Evolutionary conservation across 2,113 vertebrate genomes (phyloP).

Genomic region (Coryphaenoides rupestris): DNA sequence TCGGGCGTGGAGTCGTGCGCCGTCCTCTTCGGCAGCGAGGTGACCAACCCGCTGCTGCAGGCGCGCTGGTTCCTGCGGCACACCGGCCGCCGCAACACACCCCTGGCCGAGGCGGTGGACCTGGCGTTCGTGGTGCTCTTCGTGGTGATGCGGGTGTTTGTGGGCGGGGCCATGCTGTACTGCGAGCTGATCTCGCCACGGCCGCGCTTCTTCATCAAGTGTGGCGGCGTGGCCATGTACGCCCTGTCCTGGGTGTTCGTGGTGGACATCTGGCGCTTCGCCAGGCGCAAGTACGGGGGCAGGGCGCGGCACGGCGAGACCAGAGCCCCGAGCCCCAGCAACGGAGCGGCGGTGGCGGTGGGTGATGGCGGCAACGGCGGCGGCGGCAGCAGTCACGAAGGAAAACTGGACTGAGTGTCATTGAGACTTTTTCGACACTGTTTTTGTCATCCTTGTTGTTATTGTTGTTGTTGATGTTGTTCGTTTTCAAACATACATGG

Average conservation of each 20-base stretch:
- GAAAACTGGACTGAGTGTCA: constrained; percentile 60
- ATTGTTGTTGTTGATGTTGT: neutral
- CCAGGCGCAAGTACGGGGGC: constrained; percentile 78
- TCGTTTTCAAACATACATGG: neutral
- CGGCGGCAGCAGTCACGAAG: constrained; percentile 67
- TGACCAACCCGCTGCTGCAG: constrained; percentile 94
- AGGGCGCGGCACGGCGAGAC: constrained; percentile 37
- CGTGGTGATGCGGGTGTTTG: constrained; percentile 83
- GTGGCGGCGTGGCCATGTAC: constrained; percentile 90
- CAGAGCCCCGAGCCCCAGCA: constrained; percentile 58
- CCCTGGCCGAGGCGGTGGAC: constrained; percentile 82
- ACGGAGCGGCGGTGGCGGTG: constrained; percentile 30
- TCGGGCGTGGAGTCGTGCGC: constrained; percentile 88
- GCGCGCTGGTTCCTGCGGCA: constrained; percentile 94
- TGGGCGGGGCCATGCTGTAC: constrained; percentile 90
- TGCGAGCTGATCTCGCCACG: constrained; percentile 86
- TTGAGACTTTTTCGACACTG: neutral
- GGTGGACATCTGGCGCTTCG: constrained; percentile 88
- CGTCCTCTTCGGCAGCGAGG: constrained; percentile 92
- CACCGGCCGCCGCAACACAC: constrained; percentile 77
- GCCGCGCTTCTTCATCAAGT: constrained; percentile 90
- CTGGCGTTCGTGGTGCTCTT: constrained; percentile 88
- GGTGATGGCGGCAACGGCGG: too few relatives aligned
- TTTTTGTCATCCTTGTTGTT: neutral
- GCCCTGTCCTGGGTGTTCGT: constrained; percentile 90